These are phyloP conservation scores for Carassius auratus DNA, from an alignment of 2,113 vertebrate genomes.

Conservation along the genomic window DNA sequence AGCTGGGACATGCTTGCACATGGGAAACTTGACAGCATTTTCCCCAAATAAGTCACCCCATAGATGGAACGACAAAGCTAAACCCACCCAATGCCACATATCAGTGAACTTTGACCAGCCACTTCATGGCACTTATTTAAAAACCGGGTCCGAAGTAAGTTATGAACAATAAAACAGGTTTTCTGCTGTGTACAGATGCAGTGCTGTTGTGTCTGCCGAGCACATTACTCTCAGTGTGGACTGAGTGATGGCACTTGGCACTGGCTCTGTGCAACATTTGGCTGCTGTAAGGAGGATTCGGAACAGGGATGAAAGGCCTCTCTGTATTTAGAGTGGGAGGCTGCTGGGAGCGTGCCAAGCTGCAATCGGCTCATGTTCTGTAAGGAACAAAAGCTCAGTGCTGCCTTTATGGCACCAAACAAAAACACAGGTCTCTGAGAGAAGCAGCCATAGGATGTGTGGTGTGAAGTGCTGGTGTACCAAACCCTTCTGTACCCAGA, in stretches of 20 bases:
- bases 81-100: neutral
- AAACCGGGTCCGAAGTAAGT: neutral
- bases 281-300: constrained; percentile 16
- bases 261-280: constrained; percentile 25
- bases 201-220: constrained; percentile 44
- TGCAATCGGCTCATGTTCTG: constrained; percentile 64
- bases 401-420: constrained; percentile 46
- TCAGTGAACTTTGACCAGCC: neutral
- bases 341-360: constrained; percentile 60
- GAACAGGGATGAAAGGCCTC: constrained; percentile 47
- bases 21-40: neutral
- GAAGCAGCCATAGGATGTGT: constrained; percentile 33
- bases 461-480: constrained; percentile 52
- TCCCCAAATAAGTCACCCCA: neutral
- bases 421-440: constrained; percentile 45
- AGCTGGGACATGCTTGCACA: constrained; percentile 4
- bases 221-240: constrained; percentile 50
- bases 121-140: neutral
- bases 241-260: constrained; percentile 50
- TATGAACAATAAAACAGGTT: neutral
- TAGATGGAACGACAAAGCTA: neutral
- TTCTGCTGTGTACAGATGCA: constrained; percentile 28
- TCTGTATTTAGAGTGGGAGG: constrained; percentile 45
- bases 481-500: neutral
- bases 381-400: constrained; percentile 68